Evolutionary conservation across 2,888 invertebrate genomes (phyloP).

Genomic region (Agonopterix arenella): DNA sequence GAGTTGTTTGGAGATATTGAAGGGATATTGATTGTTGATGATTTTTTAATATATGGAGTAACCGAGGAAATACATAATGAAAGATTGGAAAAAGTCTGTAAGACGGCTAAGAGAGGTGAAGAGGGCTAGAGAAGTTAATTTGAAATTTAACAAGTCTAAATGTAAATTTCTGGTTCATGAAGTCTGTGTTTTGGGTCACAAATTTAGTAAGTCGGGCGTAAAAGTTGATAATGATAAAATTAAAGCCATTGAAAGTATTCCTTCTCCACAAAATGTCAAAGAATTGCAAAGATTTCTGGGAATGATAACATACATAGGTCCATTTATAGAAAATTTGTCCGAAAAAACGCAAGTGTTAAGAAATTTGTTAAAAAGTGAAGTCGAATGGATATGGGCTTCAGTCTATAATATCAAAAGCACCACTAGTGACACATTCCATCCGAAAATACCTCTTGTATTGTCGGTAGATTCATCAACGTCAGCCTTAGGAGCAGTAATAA

Average conservation of each 20-base stretch:
- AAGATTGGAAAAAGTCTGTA: not conserved
- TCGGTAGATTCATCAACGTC: constrained; percentile 7
- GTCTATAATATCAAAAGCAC: not conserved
- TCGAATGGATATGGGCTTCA: not conserved
- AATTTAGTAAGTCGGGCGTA: not conserved
- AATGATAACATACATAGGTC: constrained; percentile 1
- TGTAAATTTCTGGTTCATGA: not conserved
- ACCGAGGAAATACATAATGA: not conserved
- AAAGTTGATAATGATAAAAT: not conserved
- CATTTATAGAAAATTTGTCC: constrained; percentile 1
- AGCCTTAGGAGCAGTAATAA: constrained; percentile 6
- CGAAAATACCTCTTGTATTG: constrained; percentile 4
- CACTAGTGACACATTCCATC: constrained; percentile 5
- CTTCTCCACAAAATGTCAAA: not conserved
- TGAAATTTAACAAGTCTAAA: constrained; percentile 1
- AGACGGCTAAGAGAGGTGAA: too few species aligned
- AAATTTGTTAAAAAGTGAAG: not conserved
- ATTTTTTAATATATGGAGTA: constrained; percentile 1
- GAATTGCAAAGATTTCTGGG: constrained; percentile 1
- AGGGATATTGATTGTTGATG: constrained; percentile 2
- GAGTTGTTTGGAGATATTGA: not conserved
- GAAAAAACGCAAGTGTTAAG: not conserved
- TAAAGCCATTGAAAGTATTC: not conserved
- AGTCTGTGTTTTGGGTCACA: not conserved
- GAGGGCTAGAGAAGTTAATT: constrained; percentile 1